Base-by-base conservation (phyloP, 2,113 vertebrate species). In the Eulacestoma nigropectus region DNA sequence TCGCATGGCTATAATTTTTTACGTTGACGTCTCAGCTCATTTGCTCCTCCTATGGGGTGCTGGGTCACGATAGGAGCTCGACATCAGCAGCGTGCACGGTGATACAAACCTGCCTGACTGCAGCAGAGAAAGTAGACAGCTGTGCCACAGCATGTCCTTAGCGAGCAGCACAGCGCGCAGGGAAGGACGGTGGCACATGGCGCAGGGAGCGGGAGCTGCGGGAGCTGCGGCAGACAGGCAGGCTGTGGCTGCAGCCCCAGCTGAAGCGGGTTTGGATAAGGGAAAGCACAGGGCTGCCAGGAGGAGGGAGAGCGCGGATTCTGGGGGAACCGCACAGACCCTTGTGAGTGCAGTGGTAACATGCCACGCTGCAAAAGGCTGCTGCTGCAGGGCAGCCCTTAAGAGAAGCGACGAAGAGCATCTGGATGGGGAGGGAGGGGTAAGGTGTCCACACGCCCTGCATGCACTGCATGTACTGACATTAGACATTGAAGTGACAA, bases 1-100 rank as follows among this genome's bases (percentile, higher is more conserved):
- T 97, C 46, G 96, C 96, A 97, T 94, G 68, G 96, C 91, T 96
- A 78, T 91, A 80, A 93, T 96, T 97, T 97, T 97, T 95, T 65
- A 94, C 97, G 75, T 97, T 98, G 97, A 97, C 98, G 97, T 97
- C 97, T 97, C 84, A 52, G 96, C 96, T 96, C 89, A 77, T 95
- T 97, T 79, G 98, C 98, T 98, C 98, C 98, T 98, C 98, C 98
- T 98, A 94, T 95, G 96, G 97, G 94, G 96, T 94, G 88, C 96
- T 91, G 92, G 97, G 97, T 97, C 96, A 94, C 78, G 35, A 68
- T 94, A 94, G 95, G 90, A 96, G 88, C 89, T 89, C 77, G n/a
- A 42, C 97, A 96, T 87, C 79, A 47, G 73, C 41, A 77, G 93
- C 25, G 39, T 41, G 65, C 88, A 67, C 74, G 89, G 96, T 49